A percentile compares a stretch with the other conserved stretches of the same genome.
Conservation (phyloP, 2,113 vertebrate genomes). For the Raja brachyura region DNA sequence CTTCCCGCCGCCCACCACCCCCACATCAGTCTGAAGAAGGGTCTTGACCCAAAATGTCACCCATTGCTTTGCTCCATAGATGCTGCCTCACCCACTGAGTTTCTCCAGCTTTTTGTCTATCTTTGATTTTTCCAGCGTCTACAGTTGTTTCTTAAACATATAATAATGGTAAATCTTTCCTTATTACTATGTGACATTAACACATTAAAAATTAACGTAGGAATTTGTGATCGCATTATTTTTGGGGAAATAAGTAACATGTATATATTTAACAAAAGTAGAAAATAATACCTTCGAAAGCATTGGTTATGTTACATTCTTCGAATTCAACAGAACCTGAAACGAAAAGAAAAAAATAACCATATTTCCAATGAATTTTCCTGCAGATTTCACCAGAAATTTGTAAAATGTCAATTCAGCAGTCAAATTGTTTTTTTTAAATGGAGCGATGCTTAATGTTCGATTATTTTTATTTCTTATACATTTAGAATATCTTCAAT, state of each 20-base stretch:
- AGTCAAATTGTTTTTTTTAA: neutral
- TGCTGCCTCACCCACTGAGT: too few relatives aligned
- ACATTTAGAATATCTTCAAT: neutral
- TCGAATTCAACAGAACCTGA: constrained; percentile 91
- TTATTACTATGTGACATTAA: too few relatives aligned
- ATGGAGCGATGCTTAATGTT: neutral
- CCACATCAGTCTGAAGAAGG: too few relatives aligned
- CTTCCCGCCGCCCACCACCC: too few relatives aligned
- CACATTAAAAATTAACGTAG: too few relatives aligned
- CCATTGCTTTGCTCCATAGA: too few relatives aligned
- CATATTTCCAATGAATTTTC: neutral
- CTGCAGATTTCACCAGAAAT: neutral
- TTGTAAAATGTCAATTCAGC: neutral
- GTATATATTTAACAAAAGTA: neutral
- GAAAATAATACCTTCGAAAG: constrained; percentile 74
- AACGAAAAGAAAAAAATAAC: constrained; percentile 36
- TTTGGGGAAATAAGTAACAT: neutral
- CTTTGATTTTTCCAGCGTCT: too few relatives aligned
- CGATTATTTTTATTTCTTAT: neutral
- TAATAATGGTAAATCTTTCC: too few relatives aligned
- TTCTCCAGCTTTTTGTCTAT: too few relatives aligned
- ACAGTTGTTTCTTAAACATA: too few relatives aligned
- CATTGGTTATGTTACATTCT: constrained; percentile 82
- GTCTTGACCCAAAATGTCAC: too few relatives aligned
- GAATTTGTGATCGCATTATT: too few relatives aligned